Evolutionary conservation across 1,140 invertebrate genomes (phyloP).

Genomic region (Acromyrmex echinatior): DNA sequence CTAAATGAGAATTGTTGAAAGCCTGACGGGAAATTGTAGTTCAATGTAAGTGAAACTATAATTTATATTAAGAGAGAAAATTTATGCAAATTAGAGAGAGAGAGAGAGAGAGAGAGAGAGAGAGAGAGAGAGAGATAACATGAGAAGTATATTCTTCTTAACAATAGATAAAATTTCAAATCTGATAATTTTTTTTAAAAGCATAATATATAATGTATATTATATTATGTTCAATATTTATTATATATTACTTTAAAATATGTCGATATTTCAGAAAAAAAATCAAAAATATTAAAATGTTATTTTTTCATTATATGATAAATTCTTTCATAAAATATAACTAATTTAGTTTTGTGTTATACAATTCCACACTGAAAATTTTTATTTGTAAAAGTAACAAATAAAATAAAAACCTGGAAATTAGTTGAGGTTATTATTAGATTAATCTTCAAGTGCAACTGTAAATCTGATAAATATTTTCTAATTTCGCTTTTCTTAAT

Average conservation of each 20-base stretch:
- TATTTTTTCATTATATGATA: no score
- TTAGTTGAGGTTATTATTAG: no score
- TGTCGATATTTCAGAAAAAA: no score
- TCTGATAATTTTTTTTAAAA: neutral
- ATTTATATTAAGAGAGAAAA: neutral
- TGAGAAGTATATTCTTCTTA: neutral
- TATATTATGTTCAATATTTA: neutral
- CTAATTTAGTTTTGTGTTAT: no score
- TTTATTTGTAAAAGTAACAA: no score
- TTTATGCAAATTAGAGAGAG: neutral
- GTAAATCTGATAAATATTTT: neutral
- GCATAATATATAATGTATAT: neutral
- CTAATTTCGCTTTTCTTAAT: neutral
- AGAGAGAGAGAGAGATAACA: neutral
- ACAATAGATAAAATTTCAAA: neutral
- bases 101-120: neutral
- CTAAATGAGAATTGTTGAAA: slow-evolving; percentile 33
- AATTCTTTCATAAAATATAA: no score
- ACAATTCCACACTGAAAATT: no score
- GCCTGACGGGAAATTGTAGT: slow-evolving; percentile 14
- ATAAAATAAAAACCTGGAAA: no score
- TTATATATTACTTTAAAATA: neutral
- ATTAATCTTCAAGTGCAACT: no score
- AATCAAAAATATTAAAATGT: no score
- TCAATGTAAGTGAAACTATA: neutral